phyloP scores from a whole-genome alignment of 37 sponge, comb jelly and placozoan species.

The Beroe forskalii region DNA sequence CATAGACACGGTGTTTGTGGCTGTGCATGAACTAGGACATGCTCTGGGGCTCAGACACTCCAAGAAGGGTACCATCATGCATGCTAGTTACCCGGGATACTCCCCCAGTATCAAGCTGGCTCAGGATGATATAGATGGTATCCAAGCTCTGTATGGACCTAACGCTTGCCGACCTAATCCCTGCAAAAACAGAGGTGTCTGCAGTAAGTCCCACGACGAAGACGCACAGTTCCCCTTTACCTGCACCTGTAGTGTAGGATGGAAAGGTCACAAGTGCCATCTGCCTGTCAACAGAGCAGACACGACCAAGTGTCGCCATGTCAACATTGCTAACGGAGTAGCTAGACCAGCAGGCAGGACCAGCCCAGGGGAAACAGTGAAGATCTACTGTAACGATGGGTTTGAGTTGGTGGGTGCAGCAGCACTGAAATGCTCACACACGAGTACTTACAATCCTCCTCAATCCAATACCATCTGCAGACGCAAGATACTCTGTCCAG shows the following conservation, averaged over 20 bases:
- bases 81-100: conserved; percentile 21
- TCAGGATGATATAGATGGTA: conserved; percentile 23
- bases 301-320: background rate
- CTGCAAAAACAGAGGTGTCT: background rate
- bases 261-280: background rate
- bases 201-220: background rate
- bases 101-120: background rate
- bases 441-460: background rate
- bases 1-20: conserved; percentile 36
- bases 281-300: background rate
- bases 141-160: conserved; percentile 13
- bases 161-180: conserved; percentile 8
- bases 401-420: background rate
- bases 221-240: background rate
- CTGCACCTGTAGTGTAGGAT: background rate
- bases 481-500: background rate
- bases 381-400: conserved; percentile 17
- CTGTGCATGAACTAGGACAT: conserved; percentile 36
- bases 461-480: background rate
- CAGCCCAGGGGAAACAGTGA: background rate
- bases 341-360: background rate
- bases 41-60: conserved; percentile 28
- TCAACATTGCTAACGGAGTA: conserved; percentile 3
- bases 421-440: background rate
- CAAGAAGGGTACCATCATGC: background rate